A percentile compares a stretch with the other conserved stretches of the same genome.
These are phyloP conservation scores for Leptinotarsa haldemani DNA, from an alignment of 2,888 invertebrate genomes.

Conservation along the genomic window DNA sequence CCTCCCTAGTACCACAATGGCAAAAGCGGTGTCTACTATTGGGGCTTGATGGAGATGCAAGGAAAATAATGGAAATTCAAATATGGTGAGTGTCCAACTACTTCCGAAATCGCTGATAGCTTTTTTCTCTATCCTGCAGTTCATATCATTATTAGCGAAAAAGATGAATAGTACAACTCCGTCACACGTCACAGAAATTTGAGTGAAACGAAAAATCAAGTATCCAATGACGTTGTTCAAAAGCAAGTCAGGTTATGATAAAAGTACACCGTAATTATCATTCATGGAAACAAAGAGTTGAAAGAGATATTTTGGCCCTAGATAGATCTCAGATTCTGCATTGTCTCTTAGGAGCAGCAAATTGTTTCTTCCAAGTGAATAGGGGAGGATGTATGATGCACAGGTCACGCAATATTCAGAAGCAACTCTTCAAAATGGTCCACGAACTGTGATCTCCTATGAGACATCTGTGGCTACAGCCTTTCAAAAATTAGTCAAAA, in stretches of 20 bases:
- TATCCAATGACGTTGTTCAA: not conserved
- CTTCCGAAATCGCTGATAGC: not conserved
- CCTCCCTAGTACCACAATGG: too few species aligned
- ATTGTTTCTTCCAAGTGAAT: not conserved
- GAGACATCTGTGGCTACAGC: not conserved
- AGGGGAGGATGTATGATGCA: not conserved
- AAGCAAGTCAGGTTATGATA: not conserved
- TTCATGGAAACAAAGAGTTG: too few species aligned
- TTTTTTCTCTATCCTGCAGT: not conserved
- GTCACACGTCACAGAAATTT: not conserved
- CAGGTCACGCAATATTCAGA: not conserved
- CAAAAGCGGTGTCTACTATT: too few species aligned
- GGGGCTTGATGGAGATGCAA: too few species aligned
- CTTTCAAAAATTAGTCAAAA: not conserved
- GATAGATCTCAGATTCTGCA: not conserved
- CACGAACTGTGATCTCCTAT: not conserved
- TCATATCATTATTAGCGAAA: not conserved
- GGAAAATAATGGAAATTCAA: not conserved
- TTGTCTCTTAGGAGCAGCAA: not conserved
- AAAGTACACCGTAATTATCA: not conserved
- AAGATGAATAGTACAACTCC: not conserved
- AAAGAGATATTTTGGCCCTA: not conserved
- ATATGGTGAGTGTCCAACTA: not conserved
- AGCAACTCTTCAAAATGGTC: constrained; percentile 1
- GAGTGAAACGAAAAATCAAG: not conserved